Percentiles rank a stretch among this genome's conserved stretches.
Conservation (phyloP, 2,797 vertebrate species). For the Erethizon dorsatum region DNA sequence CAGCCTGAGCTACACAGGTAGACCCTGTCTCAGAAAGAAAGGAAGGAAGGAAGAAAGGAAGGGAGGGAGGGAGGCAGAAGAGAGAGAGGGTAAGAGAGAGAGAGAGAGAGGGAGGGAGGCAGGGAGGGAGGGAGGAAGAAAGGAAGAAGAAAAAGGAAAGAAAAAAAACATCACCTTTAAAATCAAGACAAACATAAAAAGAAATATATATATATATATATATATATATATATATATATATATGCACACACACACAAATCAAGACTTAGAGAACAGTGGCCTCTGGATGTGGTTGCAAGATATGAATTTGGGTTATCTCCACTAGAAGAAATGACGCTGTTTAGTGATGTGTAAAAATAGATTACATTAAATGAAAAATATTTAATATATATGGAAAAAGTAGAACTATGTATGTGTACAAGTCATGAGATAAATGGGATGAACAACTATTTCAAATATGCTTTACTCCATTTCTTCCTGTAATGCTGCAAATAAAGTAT, state of each 20-base stretch:
- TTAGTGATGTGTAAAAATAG: background rate
- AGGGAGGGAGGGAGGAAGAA: too few relatives aligned
- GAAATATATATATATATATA: too few relatives aligned
- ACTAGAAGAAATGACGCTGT: background rate
- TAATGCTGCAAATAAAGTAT: background rate
- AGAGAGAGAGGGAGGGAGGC: too few relatives aligned
- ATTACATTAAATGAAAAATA: constrained; percentile 2
- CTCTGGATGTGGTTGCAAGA: background rate
- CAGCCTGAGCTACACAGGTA: too few relatives aligned
- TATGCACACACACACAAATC: too few relatives aligned
- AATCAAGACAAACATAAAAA: background rate
- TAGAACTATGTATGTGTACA: background rate
- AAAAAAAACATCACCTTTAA: background rate
- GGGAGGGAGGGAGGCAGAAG: too few relatives aligned
- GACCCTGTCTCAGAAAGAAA: too few relatives aligned
- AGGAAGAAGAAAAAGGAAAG: too few relatives aligned
- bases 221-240: too few relatives aligned
- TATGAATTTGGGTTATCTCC: constrained; percentile 31
- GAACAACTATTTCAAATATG: background rate
- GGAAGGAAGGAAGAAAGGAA: too few relatives aligned
- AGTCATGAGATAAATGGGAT: background rate
- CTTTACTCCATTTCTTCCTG: constrained; percentile 31
- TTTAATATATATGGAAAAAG: background rate
- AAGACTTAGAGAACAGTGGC: too few relatives aligned
- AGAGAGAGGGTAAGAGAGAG: too few relatives aligned